A percentile compares a stretch with the other conserved stretches of the same genome.
Conservation (phyloP, 2,113 vertebrate species). For the Sapajus apella region DNA sequence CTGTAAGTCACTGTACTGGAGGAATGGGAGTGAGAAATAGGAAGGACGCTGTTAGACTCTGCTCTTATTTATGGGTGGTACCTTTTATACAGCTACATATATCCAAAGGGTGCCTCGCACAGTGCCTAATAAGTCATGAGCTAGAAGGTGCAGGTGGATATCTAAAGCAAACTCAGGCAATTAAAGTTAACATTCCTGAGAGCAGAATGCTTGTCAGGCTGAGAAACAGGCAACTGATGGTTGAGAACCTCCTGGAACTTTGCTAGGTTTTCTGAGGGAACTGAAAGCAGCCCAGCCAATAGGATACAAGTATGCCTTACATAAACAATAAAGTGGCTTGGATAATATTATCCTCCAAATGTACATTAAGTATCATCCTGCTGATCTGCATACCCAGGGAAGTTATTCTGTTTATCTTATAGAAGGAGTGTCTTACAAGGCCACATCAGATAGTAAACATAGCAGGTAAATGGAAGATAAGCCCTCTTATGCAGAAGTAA, state of each 20-base stretch:
- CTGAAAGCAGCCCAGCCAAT: not conserved
- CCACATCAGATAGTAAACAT: not conserved
- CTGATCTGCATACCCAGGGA: not conserved
- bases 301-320: not conserved
- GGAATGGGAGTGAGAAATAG: not conserved
- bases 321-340: not conserved
- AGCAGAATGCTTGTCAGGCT: conserved; percentile 38
- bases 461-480: not conserved
- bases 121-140: not conserved
- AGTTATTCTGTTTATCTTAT: not conserved
- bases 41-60: not conserved
- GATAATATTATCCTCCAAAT: not conserved
- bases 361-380: not conserved
- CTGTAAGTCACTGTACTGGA: not conserved
- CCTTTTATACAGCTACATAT: not conserved
- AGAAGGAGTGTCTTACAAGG: not conserved
- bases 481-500: not conserved
- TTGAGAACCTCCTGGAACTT: not conserved
- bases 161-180: not conserved
- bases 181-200: conserved; percentile 36
- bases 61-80: not conserved
- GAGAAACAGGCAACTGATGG: conserved; percentile 10
- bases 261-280: not conserved
- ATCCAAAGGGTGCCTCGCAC: not conserved
- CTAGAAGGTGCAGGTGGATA: not conserved